A percentile compares a stretch with the other conserved stretches of the same genome.
These are phyloP conservation scores for Tupaia chinensis DNA, from an alignment of 2,113 vertebrate species.

Conservation along the genomic window DNA sequence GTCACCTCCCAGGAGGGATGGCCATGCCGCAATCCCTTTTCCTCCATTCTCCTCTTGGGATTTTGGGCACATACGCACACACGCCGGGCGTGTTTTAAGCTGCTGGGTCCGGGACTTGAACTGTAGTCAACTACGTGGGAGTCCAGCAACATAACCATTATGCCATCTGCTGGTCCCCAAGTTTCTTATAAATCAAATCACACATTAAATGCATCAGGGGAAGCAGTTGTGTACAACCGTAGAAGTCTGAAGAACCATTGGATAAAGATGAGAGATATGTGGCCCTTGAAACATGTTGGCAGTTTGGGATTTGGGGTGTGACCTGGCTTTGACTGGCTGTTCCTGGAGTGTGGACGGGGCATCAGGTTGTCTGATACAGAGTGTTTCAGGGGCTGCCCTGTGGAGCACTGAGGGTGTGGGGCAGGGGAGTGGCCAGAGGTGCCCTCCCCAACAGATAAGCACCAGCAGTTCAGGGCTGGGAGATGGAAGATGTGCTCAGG, in stretches of 20 bases:
- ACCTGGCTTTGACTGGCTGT: neutral
- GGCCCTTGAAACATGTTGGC: neutral
- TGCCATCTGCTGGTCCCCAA: too few species aligned
- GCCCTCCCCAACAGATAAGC: neutral
- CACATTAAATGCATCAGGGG: neutral
- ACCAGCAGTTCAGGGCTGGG: too few species aligned
- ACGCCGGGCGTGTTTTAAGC: too few species aligned
- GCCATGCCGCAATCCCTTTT: too few species aligned
- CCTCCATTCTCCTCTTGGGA: too few species aligned
- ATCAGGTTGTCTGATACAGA: neutral
- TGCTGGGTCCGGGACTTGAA: too few species aligned
- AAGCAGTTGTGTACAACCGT: neutral
- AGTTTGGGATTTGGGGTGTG: neutral
- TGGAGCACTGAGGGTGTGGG: fast-evolving
- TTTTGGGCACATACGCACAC: too few species aligned
- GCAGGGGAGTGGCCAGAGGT: neutral
- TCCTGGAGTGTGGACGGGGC: neutral
- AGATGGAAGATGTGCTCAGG: neutral
- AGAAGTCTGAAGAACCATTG: neutral
- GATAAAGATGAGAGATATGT: neutral
- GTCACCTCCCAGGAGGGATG: too few species aligned
- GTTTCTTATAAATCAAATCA: neutral
- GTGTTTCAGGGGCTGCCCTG: neutral
- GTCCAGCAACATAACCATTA: too few species aligned
- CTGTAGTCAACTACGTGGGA: too few species aligned